Evolutionary conservation across 1,140 invertebrate species (phyloP), one percentile per base, ranked within the genome.

Genomic region (Cyclina sinensis): DNA sequence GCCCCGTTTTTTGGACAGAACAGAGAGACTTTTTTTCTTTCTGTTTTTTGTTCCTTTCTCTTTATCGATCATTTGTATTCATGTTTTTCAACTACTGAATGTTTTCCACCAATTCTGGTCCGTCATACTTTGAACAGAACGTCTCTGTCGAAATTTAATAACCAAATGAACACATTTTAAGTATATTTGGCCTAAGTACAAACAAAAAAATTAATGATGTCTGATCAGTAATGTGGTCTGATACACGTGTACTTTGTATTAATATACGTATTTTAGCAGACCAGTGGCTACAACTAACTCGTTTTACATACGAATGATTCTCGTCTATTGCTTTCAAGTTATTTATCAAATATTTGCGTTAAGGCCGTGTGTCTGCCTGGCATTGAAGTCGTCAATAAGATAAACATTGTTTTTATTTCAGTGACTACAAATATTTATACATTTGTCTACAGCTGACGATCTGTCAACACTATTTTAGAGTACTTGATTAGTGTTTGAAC

Each of bases 261-360:
- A 70, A 18, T 39, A n/a, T 70, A 70, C 65, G 35, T 37, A 37
- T 37, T 3, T n/a, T 37, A 70, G 11, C 48, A 78, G 74, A 78
- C 46, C 74, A 54, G 7, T 78, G 74, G 74, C 74, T 78, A 78
- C 74, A 78, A 48, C 4, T 37, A 11, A 54, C 32, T 32, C 27
- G 30, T 51, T 51, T 78, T 51, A 78, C 74, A 78, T 78, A 78
- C 46, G 24, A 0, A 39, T 4, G 74, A 78, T 27, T 35, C 46
- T 9, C 32, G 46, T 78, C 74, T 78, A 51, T 51, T 16, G 21
- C 74, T 78, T 54, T 43, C 48, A 78, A 78, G 74, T 78, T 78
- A 78, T 78, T 78, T 78, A 78, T 78, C 74, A 78, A 78, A 78
- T 78, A 78, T 78, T 78, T 78, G 27, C 74, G 74, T 78, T 51